Percentiles rank a stretch among this genome's conserved stretches.
Evolutionary conservation across 1,140 invertebrate species (phyloP).

Genomic region (Venturia canescens): DNA sequence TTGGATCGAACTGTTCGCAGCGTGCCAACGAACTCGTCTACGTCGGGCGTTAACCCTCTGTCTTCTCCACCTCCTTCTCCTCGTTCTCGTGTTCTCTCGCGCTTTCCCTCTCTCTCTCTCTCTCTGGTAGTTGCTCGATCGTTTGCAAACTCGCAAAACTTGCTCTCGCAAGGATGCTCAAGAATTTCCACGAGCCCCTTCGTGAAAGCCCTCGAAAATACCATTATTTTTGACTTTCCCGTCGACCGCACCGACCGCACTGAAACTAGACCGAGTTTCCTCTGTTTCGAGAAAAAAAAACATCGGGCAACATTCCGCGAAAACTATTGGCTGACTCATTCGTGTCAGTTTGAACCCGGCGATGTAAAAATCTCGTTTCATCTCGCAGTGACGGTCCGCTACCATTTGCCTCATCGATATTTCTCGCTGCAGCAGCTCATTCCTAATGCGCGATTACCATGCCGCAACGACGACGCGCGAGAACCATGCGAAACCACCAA

Average conservation of each 20-base stretch:
- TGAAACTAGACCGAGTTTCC: neutral
- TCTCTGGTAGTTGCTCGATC: constrained; percentile 34
- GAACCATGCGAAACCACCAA: too few species aligned
- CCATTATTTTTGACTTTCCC: constrained; percentile 16
- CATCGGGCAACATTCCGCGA: neutral
- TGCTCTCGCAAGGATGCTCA: constrained; percentile 43
- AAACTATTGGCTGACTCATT: neutral
- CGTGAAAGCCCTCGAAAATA: constrained; percentile 14
- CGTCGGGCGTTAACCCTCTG: constrained; percentile 47
- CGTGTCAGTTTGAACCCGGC: too few species aligned
- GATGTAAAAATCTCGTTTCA: neutral
- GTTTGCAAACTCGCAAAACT: constrained; percentile 42
- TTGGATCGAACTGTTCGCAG: constrained; percentile 48
- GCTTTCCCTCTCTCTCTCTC: neutral
- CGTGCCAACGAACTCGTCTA: constrained; percentile 47
- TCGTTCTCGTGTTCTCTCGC: constrained; percentile 19
- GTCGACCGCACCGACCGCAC: neutral
- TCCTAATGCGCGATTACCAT: too few species aligned
- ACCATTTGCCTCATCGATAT: neutral
- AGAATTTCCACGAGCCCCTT: constrained; percentile 37
- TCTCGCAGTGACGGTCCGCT: neutral
- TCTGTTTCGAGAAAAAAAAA: too few species aligned
- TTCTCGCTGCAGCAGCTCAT: too few species aligned
- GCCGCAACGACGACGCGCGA: too few species aligned
- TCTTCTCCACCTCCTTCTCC: constrained; percentile 37